Base-by-base conservation (phyloP, 2,113 vertebrate species). In the Edolisoma coerulescens region DNA sequence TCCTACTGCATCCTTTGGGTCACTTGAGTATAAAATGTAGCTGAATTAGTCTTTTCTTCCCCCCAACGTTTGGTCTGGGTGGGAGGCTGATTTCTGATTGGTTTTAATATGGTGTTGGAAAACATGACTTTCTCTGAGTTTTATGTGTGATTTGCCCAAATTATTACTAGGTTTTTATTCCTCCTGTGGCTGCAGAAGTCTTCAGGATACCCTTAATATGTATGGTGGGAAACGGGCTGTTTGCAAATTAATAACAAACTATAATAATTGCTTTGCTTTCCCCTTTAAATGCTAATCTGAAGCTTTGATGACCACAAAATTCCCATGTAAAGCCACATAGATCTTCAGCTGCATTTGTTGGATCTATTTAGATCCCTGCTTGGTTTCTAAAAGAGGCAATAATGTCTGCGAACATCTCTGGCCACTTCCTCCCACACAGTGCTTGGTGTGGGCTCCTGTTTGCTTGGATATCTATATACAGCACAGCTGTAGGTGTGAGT, bases 401-500 rank as follows among this genome's bases (percentile, higher is more conserved):
- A 42, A 74, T 74, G 84, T 53, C 76, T 79, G 28, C 6, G 27
- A 88, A n/a, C 83, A 77, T 35, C 92, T 90, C 90, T 70, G 82
- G 89, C 89, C 68, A 30, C 64, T 95, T 90, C 96, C 94, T 95
- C 94, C 93, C 86, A 84, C 91, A 60, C 20, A 0, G 8, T 67
- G 71, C 92, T 75, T 24, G 3, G 6, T 86, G 88, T 80, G 88
- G 87, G 94, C 83, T 86, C 30, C 64, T 88, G 95, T 95, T 92
- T 97, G 83, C 71, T 67, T 52, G 76, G 39, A 32, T 71, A 19
- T 84, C 94, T 96, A 96, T 92, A 95, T 95, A 78, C 80, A 81
- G 95, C 91, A 59, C 42, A 67, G n/a, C 76, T 81, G 96, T 91
- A 90, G 96, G 95, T 95, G 96, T 78, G 54, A 78, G 52, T 60